phyloP scores from a whole-genome alignment of 1,140 invertebrate species.

The Drosophila persimilis region DNA sequence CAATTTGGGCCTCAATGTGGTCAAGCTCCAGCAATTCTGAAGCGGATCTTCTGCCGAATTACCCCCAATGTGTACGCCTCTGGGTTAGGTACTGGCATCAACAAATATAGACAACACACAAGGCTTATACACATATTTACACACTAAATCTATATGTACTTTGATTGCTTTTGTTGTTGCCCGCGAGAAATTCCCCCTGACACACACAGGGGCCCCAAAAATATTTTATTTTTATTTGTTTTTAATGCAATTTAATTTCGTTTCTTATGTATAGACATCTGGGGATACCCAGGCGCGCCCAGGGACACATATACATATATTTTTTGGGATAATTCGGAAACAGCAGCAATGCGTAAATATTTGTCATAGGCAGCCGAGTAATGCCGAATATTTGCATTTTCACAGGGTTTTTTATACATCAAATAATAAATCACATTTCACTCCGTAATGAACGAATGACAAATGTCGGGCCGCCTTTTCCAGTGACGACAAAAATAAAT shows the following conservation, averaged over 20 bases:
- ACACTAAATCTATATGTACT: slow-evolving; percentile 25
- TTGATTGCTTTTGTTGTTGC: slow-evolving; percentile 24
- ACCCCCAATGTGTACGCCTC: slow-evolving; percentile 1
- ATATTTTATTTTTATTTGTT: slow-evolving; percentile 68
- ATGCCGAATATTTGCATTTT: slow-evolving; percentile 24
- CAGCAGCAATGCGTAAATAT: slow-evolving; percentile 36
- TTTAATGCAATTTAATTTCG: slow-evolving; percentile 75
- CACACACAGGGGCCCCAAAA: slow-evolving; percentile 36
- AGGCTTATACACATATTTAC: slow-evolving; percentile 29
- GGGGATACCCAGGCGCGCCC: slow-evolving; percentile 33
- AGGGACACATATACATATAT: slow-evolving; percentile 37
- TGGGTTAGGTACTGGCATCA: slow-evolving; percentile 21
- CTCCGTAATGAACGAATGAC: slow-evolving; percentile 20
- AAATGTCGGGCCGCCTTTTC: slow-evolving; percentile 2
- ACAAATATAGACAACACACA: slow-evolving; percentile 29
- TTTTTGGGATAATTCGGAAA: slow-evolving; percentile 25
- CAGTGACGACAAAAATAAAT: slow-evolving; percentile 15
- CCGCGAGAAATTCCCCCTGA: slow-evolving; percentile 51
- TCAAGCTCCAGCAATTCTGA: too few relatives aligned
- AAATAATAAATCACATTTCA: slow-evolving; percentile 48
- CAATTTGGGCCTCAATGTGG: too few relatives aligned
- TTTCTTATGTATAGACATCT: slow-evolving; percentile 28
- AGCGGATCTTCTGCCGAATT: not conserved
- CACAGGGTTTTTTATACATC: not conserved
- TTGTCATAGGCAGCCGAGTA: slow-evolving; percentile 35